Percentiles rank a stretch among this genome's conserved stretches.
Conservation (phyloP, 2,888 invertebrate genomes). For the Conistra vaccinii region DNA sequence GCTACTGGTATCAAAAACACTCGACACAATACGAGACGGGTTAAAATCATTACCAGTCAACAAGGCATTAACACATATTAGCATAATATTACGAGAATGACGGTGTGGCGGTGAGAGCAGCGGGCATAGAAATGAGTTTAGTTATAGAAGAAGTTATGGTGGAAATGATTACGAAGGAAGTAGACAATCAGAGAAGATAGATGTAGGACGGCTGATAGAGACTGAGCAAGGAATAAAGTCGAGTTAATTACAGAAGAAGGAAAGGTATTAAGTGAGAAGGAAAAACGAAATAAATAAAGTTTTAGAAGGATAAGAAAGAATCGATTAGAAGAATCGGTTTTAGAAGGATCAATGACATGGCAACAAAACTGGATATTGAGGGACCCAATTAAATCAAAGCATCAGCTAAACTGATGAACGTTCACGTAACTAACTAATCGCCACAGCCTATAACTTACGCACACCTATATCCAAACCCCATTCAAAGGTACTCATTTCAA, state of each 20-base stretch:
- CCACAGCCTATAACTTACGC: conserved; percentile 29
- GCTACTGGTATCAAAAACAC: conserved; percentile 69
- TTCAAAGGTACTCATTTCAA: conserved; percentile 67
- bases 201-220: neutral
- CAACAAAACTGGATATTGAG: neutral
- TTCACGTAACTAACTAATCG: conserved; percentile 24
- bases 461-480: conserved; percentile 52
- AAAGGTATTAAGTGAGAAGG: neutral
- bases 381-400: neutral
- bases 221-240: neutral
- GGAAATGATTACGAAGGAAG: neutral
- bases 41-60: conserved; percentile 64
- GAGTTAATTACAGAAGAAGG: too few relatives aligned
- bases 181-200: neutral
- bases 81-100: conserved; percentile 62
- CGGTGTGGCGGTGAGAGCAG: conserved; percentile 34
- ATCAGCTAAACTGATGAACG: neutral
- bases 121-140: conserved; percentile 9
- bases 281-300: neutral
- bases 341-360: neutral
- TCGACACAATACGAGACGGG: conserved; percentile 55
- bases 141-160: neutral
- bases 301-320: neutral
- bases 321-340: too few relatives aligned
- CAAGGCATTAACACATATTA: conserved; percentile 68